Evolutionary conservation across 2,797 vertebrate genomes (phyloP).

Genomic region (Gastrophryne carolinensis): DNA sequence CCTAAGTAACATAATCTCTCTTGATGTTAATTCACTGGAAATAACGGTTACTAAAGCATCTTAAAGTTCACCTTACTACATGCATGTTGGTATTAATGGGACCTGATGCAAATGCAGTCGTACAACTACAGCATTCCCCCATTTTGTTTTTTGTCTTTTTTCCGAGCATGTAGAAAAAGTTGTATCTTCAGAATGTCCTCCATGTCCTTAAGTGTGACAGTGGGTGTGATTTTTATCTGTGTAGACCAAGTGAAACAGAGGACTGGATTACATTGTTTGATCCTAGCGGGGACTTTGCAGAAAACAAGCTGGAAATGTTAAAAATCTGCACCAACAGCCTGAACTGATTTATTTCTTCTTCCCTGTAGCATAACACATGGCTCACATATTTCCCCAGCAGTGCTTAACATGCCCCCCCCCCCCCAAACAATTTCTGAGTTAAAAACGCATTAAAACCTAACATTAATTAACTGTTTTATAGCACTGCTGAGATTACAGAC

Average conservation of each 20-base stretch:
- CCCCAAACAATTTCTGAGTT: constrained; percentile 14
- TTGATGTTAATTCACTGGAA: too few relatives aligned
- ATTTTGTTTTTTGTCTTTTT: too few relatives aligned
- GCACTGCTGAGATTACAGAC: neutral
- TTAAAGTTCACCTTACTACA: too few relatives aligned
- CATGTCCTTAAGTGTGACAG: too few relatives aligned
- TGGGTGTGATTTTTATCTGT: neutral
- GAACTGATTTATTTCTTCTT: constrained; percentile 24
- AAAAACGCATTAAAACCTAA: neutral
- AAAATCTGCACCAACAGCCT: constrained; percentile 19
- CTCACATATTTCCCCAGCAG: constrained; percentile 17
- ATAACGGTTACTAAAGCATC: too few relatives aligned
- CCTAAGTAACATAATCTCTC: too few relatives aligned
- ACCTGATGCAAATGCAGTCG: too few relatives aligned
- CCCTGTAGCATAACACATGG: constrained; percentile 32
- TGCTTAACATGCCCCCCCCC: neutral
- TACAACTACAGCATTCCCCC: too few relatives aligned
- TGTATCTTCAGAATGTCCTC: too few relatives aligned
- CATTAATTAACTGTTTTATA: constrained; percentile 6
- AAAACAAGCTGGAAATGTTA: constrained; percentile 13
- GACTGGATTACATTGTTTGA: neutral
- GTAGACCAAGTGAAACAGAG: neutral
- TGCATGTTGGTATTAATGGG: too few relatives aligned
- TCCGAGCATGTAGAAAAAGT: too few relatives aligned
- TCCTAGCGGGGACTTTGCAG: constrained; percentile 3